Conservation (phyloP, 2,888 invertebrate species). For the Norana najaformis region DNA sequence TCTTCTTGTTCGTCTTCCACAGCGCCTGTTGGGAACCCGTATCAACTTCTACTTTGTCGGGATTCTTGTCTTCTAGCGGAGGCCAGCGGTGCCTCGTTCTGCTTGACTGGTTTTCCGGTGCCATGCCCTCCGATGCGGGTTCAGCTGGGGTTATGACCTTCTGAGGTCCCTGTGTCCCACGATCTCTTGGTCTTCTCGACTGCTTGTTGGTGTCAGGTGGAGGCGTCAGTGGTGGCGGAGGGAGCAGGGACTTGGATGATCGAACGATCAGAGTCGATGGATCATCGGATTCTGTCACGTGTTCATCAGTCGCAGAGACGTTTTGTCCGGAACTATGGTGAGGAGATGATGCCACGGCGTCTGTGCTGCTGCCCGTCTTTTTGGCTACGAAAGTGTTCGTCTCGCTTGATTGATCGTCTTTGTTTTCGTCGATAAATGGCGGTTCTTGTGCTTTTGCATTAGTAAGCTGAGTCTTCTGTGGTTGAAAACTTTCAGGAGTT, state of each 20-base stretch:
- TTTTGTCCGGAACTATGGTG: neutral
- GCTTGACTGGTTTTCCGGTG: neutral
- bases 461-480: neutral
- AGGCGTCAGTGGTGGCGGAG: neutral
- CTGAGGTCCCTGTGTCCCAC: neutral
- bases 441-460: neutral
- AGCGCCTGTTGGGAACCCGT: neutral
- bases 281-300: neutral
- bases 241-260: neutral
- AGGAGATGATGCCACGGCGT: too few species aligned
- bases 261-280: neutral
- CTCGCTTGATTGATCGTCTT: neutral
- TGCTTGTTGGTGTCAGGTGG: neutral
- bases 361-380: too few species aligned
- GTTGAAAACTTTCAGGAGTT: too few species aligned
- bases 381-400: neutral
- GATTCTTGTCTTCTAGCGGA: neutral
- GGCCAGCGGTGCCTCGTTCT: neutral
- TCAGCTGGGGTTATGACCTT: neutral
- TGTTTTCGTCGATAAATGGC: neutral
- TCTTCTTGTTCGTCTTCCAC: conserved; percentile 14
- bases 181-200: neutral
- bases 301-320: neutral
- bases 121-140: neutral
- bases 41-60: neutral